These are phyloP conservation scores for Bradypodion pumilum DNA, from an alignment of 2,797 vertebrate species.

Conservation along the genomic window DNA sequence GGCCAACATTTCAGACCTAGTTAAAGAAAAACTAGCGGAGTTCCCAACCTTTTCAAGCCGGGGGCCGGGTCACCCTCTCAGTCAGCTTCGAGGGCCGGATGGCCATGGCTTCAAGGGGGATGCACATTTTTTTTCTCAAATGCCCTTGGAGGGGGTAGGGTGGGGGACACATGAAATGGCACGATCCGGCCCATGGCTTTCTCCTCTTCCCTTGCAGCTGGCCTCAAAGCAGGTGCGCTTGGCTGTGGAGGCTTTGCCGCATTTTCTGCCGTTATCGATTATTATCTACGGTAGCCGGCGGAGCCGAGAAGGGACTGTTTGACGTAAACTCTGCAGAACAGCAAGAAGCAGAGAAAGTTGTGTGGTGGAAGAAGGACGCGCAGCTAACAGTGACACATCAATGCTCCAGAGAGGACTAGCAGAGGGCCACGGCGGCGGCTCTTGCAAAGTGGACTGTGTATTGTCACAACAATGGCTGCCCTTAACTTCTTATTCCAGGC, in stretches of 20 bases:
- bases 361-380: not conserved
- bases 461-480: not conserved
- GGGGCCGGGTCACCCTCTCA: too few species aligned
- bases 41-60: too few species aligned
- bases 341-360: too few species aligned
- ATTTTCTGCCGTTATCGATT: slow-evolving; percentile 95
- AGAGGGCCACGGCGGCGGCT: not conserved
- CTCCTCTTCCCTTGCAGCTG: slow-evolving; percentile 79
- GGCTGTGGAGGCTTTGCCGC: slow-evolving; percentile 96
- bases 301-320: not conserved
- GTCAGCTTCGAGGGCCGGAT: too few species aligned
- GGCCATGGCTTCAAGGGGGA: too few species aligned
- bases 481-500: not conserved
- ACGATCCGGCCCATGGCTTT: too few species aligned
- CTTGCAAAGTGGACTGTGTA: not conserved
- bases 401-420: not conserved
- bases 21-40: too few species aligned
- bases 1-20: not conserved
- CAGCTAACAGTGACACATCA: too few species aligned
- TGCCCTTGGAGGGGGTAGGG: too few species aligned
- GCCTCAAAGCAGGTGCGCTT: slow-evolving; percentile 90
- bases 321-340: not conserved
- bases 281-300: slow-evolving; percentile 86
- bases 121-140: too few species aligned
- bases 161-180: too few species aligned